These are phyloP conservation scores for Siniperca undulata DNA, from an alignment of 2,797 vertebrate genomes.

Conservation along the genomic window DNA sequence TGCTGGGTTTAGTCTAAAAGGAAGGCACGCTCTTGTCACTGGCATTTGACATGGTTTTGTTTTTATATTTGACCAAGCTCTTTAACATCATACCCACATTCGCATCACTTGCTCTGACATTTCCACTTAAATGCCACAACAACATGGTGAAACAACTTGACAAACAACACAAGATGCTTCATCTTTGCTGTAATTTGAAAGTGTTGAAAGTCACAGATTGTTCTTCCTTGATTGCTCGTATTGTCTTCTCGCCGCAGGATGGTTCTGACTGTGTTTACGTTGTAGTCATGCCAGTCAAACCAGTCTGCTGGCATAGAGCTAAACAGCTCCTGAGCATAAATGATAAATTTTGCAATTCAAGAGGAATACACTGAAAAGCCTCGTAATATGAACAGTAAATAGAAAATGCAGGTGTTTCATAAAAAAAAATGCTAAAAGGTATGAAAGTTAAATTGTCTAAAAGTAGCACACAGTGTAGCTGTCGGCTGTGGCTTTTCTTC, in stretches of 20 bases:
- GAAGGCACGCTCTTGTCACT: neutral
- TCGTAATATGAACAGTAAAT: neutral
- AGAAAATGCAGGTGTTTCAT: conserved; percentile 19
- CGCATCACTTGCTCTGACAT: neutral
- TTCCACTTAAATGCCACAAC: neutral
- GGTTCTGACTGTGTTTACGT: neutral
- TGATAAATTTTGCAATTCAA: neutral
- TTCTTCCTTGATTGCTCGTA: neutral
- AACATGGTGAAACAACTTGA: neutral
- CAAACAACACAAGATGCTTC: neutral
- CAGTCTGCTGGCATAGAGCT: neutral
- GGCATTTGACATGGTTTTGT: neutral
- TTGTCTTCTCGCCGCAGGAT: neutral
- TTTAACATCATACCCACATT: neutral
- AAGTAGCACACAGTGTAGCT: neutral
- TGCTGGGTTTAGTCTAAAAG: neutral
- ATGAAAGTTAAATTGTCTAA: neutral
- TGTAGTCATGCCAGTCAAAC: conserved; percentile 18
- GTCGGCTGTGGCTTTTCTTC: neutral
- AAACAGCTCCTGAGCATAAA: neutral
- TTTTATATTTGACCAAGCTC: neutral
- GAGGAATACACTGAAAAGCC: neutral
- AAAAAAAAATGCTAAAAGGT: neutral
- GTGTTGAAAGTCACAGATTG: neutral
- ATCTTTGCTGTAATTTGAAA: neutral